Evolutionary conservation across 2,888 invertebrate genomes (phyloP).

Genomic region (Amiota minor): DNA sequence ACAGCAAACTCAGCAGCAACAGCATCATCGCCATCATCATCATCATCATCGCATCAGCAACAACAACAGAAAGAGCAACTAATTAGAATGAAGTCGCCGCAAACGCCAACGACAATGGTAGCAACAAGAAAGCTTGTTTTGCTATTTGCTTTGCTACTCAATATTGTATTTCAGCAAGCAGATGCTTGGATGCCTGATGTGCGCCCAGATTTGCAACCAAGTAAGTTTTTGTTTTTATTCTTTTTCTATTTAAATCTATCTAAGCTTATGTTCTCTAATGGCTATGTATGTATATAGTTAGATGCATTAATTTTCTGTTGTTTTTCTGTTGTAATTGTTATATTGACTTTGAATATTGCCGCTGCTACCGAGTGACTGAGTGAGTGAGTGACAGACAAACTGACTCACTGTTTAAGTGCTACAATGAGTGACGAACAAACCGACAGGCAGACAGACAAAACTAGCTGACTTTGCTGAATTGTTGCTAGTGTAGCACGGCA

Average conservation of each 20-base stretch:
- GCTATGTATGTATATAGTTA: not conserved
- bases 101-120: not conserved
- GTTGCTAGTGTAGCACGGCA: too few relatives aligned
- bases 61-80: conserved; percentile 32
- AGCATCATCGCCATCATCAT: not conserved
- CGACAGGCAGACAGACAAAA: too few relatives aligned
- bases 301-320: conserved; percentile 19
- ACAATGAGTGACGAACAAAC: too few relatives aligned
- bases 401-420: too few relatives aligned
- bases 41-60: conserved; percentile 38
- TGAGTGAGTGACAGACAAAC: too few relatives aligned
- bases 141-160: conserved; percentile 33
- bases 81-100: conserved; percentile 26
- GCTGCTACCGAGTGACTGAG: not conserved
- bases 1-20: conserved; percentile 15
- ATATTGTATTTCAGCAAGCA: conserved; percentile 30
- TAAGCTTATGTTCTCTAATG: not conserved
- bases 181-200: conserved; percentile 71
- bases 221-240: conserved; percentile 61
- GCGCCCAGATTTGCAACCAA: conserved; percentile 69
- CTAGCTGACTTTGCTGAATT: too few relatives aligned
- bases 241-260: conserved; percentile 22
- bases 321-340: conserved; percentile 11
- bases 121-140: not conserved
- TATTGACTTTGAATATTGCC: conserved; percentile 16